Percentiles rank a stretch among this genome's conserved stretches.
phyloP scores from a whole-genome alignment of 2,888 invertebrate species.

The Heliconius sara region DNA sequence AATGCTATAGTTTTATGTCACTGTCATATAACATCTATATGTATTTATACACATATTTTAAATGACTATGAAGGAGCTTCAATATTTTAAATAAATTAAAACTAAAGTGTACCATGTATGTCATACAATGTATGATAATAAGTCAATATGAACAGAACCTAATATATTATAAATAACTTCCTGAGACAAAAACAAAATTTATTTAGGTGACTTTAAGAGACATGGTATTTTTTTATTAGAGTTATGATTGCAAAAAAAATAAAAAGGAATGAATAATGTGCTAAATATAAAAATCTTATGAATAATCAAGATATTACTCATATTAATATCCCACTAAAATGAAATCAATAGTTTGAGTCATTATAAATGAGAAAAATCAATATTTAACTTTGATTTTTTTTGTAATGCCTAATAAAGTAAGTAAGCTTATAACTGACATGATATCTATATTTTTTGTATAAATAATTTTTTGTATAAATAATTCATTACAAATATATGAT shows the following conservation, averaged over 20 bases:
- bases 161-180: not conserved
- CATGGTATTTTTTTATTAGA: not conserved
- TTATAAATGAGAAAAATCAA: constrained; percentile 5
- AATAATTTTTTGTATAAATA: not conserved
- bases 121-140: not conserved
- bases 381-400: constrained; percentile 4
- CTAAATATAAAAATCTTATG: not conserved
- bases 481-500: not conserved
- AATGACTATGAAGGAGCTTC: not conserved
- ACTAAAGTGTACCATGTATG: not conserved
- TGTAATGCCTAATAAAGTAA: not conserved
- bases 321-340: not conserved
- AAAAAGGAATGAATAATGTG: not conserved
- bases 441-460: not conserved
- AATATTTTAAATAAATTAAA: not conserved
- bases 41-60: not conserved
- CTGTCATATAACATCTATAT: not conserved
- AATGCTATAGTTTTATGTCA: constrained; percentile 13
- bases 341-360: constrained; percentile 1
- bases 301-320: constrained; percentile 1
- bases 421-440: not conserved
- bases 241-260: not conserved
- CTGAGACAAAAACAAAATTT: not conserved
- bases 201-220: not conserved
- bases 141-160: not conserved